Evolutionary conservation across 2,113 vertebrate species (phyloP).

Genomic region (Dasyprocta punctata): DNA sequence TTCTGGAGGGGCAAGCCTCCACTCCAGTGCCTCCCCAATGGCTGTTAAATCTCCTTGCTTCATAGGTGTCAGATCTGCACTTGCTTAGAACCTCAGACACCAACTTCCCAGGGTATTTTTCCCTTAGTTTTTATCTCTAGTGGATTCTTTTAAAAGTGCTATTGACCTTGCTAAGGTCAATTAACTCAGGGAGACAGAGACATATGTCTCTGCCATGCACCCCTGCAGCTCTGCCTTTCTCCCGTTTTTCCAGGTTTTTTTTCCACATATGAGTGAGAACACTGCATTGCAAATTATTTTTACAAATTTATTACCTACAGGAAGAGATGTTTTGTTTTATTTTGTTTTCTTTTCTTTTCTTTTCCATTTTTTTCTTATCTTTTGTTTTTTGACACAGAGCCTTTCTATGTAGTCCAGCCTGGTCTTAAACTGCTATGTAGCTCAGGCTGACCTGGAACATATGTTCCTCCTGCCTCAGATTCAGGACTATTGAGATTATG

Average conservation of each 20-base stretch:
- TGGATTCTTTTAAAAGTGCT: not conserved
- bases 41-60: not conserved
- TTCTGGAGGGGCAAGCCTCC: not conserved
- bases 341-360: not conserved
- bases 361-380: not conserved
- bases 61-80: not conserved
- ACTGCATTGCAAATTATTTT: not conserved
- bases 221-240: not conserved
- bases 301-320: not conserved
- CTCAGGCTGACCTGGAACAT: not conserved
- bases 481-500: not conserved
- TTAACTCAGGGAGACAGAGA: too few species aligned
- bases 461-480: not conserved
- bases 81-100: not conserved
- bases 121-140: not conserved
- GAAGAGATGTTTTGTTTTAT: not conserved
- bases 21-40: fast-evolving
- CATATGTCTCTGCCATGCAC: not conserved
- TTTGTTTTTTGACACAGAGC: not conserved
- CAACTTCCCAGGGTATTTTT: not conserved
- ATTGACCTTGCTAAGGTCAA: not conserved
- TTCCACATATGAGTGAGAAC: not conserved
- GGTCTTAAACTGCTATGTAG: not conserved
- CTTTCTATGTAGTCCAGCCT: not conserved
- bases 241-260: not conserved